phyloP scores from a whole-genome alignment of 35 echinoderm and acorn worm species.

The Heliocidaris tuberculata region DNA sequence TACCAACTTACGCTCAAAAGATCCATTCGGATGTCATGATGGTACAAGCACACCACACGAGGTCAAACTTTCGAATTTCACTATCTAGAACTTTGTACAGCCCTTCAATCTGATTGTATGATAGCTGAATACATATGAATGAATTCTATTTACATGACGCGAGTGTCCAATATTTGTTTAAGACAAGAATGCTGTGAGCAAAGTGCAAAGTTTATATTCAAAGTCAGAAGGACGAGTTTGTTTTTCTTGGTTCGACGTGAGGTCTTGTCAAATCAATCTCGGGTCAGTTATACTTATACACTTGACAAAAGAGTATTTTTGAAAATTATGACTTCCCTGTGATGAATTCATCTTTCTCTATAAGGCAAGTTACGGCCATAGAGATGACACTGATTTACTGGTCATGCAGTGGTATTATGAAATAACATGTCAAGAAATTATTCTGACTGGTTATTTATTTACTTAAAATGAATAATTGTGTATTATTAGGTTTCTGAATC shows the following conservation, averaged over 20 bases:
- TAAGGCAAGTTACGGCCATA: too few species aligned
- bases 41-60: too few species aligned
- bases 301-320: neutral
- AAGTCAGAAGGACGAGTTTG: neutral
- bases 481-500: too few species aligned
- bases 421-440: too few species aligned
- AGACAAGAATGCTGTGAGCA: constrained; percentile 1
- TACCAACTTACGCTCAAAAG: too few species aligned
- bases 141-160: neutral
- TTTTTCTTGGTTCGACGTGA: neutral
- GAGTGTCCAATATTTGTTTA: neutral
- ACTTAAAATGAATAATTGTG: too few species aligned
- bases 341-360: neutral
- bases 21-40: too few species aligned
- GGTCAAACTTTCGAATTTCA: neutral
- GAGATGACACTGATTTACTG: too few species aligned
- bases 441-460: too few species aligned
- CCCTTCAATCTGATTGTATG: neutral
- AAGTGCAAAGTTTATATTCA: constrained; percentile 6
- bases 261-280: neutral
- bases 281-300: neutral
- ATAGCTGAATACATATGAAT: neutral
- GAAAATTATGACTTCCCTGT: neutral
- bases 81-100: neutral
- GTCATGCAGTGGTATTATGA: too few species aligned